Percentiles rank a stretch among this genome's conserved stretches.
phyloP scores from a whole-genome alignment of 2,113 vertebrate species.

The Dipodomys ordii region DNA sequence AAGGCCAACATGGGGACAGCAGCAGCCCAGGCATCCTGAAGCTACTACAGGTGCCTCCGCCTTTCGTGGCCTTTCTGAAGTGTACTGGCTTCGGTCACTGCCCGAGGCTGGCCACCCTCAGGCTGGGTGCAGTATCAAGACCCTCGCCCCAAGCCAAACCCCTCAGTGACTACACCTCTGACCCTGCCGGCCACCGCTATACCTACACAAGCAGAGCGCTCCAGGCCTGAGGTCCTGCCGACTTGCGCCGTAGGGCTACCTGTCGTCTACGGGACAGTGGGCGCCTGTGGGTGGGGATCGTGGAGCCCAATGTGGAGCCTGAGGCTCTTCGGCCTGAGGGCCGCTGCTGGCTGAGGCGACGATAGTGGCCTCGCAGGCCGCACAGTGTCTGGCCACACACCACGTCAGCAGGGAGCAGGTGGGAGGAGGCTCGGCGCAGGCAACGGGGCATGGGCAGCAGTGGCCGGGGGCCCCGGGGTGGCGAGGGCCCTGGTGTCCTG shows the following conservation, averaged over 20 bases:
- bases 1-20: neutral
- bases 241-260: conserved; percentile 79
- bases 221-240: conserved; percentile 84
- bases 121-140: neutral
- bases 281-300: neutral
- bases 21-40: neutral
- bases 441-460: conserved; percentile 86
- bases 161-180: rapidly evolving
- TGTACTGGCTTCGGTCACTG: rapidly evolving
- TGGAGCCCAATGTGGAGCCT: neutral
- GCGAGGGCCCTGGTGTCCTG: neutral
- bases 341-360: conserved; percentile 85
- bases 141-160: neutral
- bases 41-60: neutral
- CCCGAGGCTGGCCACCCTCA: neutral
- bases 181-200: conserved; percentile 51
- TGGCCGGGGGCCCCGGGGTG: conserved; percentile 38
- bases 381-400: conserved; percentile 51
- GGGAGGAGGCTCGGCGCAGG: conserved; percentile 88
- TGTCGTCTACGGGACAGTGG: conserved; percentile 80
- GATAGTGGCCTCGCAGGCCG: conserved; percentile 88
- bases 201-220: conserved; percentile 93
- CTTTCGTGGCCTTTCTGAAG: neutral
- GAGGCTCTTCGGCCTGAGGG: conserved; percentile 79
- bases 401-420: conserved; percentile 84